phyloP scores from a whole-genome alignment of 2,113 vertebrate genomes.

The Eurypyga helias region DNA sequence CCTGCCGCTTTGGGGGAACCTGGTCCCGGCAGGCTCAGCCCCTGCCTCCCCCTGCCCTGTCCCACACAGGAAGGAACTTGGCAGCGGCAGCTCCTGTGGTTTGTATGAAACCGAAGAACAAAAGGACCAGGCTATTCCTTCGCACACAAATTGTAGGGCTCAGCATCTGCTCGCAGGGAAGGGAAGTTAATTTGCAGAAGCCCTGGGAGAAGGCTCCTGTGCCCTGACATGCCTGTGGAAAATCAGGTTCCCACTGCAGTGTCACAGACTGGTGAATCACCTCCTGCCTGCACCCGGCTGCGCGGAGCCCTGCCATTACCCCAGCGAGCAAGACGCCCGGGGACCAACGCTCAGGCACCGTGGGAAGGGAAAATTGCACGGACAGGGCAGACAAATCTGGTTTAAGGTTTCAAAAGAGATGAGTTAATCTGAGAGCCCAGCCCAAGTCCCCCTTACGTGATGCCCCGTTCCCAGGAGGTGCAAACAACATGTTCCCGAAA shows the following conservation, averaged over 20 bases:
- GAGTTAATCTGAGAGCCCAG: constrained; percentile 25
- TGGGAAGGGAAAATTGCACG: not conserved
- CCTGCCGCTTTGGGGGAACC: not conserved
- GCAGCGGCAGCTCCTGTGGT: not conserved
- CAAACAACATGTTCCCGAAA: not conserved
- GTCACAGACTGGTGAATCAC: constrained; percentile 19
- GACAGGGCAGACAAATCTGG: not conserved
- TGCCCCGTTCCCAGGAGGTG: not conserved
- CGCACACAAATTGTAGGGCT: not conserved
- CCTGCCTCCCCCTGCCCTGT: not conserved
- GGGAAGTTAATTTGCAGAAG: not conserved
- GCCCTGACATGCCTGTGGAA: constrained; percentile 28
- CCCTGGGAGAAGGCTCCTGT: not conserved
- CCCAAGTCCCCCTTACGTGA: not conserved
- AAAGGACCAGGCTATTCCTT: not conserved
- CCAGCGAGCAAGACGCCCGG: not conserved
- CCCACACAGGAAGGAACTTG: not conserved
- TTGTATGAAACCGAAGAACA: not conserved
- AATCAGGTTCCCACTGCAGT: not conserved
- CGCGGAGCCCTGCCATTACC: not conserved
- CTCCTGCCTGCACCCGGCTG: not conserved
- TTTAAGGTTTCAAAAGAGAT: constrained; percentile 37
- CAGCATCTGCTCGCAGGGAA: not conserved
- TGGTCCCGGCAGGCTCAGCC: not conserved
- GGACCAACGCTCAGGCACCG: not conserved